Base-by-base conservation (phyloP, 2,888 invertebrate genomes). In the Philopedon plagiatum region DNA sequence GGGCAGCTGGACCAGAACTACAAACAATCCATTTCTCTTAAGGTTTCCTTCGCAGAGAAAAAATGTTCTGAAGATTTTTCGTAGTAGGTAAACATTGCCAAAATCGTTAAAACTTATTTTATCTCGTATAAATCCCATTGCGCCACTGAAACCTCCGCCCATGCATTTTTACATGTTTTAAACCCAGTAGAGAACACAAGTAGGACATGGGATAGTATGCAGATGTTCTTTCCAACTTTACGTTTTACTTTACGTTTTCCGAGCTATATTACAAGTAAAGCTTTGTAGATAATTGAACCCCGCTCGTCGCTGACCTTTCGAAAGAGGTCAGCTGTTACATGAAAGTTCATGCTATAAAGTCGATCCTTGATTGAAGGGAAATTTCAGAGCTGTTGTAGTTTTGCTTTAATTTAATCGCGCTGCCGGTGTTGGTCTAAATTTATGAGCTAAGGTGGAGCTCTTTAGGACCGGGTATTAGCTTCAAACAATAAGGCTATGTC, bases 121-220 rank as follows among this genome's bases (percentile, higher is more conserved):
- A n/a, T n/a, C n/a, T n/a, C n/a, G n/a, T n/a, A 34, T 34, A n/a
- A n/a, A 11, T n/a, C n/a, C n/a, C 11, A 34, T 4, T n/a, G n/a
- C n/a, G n/a, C n/a, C n/a, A n/a, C n/a, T n/a, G n/a, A 2, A 34
- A 51, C 9, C 18, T 60, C 44, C 61, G 61, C 61, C 61, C 18
- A 26, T 61, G 62, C 2, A 11, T 32, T 64, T 49, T 64, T 54
- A 39, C 64, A 64, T 41, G 44, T 54, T 64, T 64, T 21, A 39
- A 54, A 54, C 18, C 56, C 64, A 54, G 56, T 56, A 64, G 32
- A 41, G 26, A 18, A 37, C 54, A 54, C 49, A 64, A 64, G 54
- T 64, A 57, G 65, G 57, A 18, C 65, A 66, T 66, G 65, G 65
- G 65, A 66, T 41, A 66, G 57, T 66, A 66, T 66, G 65, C 65